A percentile compares a stretch with the other conserved stretches of the same genome.
phyloP scores from a whole-genome alignment of 2,888 invertebrate genomes.

The Andricus curvator region DNA sequence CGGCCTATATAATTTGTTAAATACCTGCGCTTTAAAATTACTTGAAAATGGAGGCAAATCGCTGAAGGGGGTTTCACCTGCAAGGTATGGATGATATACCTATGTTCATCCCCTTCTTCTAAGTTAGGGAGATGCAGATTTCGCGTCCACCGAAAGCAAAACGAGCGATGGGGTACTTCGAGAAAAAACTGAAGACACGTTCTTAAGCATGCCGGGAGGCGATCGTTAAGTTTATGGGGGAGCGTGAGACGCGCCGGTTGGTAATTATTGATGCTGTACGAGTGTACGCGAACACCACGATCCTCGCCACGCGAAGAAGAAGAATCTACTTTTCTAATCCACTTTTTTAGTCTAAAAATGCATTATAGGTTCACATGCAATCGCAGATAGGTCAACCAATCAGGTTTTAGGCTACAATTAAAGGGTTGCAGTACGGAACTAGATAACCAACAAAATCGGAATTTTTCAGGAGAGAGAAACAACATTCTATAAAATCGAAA shows the following conservation, averaged over 20 bases:
- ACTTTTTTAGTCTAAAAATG: neutral
- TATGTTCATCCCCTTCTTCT: slow-evolving; percentile 18
- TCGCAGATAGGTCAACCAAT: no score
- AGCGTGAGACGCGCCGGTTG: slow-evolving; percentile 68
- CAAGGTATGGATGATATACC: slow-evolving; percentile 42
- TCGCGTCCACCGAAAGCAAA: slow-evolving; percentile 54
- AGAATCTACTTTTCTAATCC: neutral
- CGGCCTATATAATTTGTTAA: slow-evolving; percentile 59
- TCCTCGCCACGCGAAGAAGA: slow-evolving; percentile 70
- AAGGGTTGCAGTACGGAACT: no score
- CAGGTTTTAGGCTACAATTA: no score
- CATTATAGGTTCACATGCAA: no score
- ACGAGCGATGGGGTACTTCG: slow-evolving; percentile 66
- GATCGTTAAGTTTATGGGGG: slow-evolving; percentile 76
- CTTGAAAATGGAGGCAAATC: slow-evolving; percentile 54
- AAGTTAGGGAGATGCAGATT: slow-evolving; percentile 55
- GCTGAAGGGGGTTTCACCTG: slow-evolving; percentile 53
- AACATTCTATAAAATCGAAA: no score
- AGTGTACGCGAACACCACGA: slow-evolving; percentile 66
- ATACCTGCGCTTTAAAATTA: slow-evolving; percentile 56
- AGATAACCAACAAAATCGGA: no score
- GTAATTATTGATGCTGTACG: slow-evolving; percentile 73
- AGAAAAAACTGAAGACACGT: slow-evolving; percentile 57
- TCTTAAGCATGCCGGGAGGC: slow-evolving; percentile 60
- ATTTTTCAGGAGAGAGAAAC: no score